These are phyloP conservation scores for Acanthurus leucopareius DNA, from an alignment of 2,797 vertebrate genomes.

Conservation along the genomic window DNA sequence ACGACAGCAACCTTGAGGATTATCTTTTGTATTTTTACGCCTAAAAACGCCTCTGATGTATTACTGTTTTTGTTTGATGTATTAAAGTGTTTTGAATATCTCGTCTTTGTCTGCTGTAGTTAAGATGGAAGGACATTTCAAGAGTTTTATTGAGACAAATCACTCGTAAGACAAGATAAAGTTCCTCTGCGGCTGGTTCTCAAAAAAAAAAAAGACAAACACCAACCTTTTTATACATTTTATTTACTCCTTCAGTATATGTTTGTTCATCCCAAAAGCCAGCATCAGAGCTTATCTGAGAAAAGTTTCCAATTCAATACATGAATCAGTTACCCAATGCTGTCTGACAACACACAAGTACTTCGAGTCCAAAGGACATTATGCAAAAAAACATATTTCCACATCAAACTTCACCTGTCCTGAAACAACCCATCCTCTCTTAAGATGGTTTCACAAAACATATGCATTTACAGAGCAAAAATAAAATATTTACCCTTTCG, in stretches of 20 bases:
- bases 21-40: slow-evolving; percentile 67
- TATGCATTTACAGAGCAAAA: slow-evolving; percentile 69
- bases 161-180: not conserved
- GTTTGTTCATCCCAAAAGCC: slow-evolving; percentile 67
- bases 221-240: slow-evolving; percentile 59
- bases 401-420: slow-evolving; percentile 45
- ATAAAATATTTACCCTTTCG: slow-evolving; percentile 64
- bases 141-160: not conserved
- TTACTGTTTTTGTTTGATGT: slow-evolving; percentile 78
- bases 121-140: not conserved
- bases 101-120: slow-evolving; percentile 14
- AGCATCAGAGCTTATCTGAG: slow-evolving; percentile 59
- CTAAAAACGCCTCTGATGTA: slow-evolving; percentile 71
- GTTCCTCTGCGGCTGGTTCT: too few relatives aligned
- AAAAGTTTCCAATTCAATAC: slow-evolving; percentile 69
- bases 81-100: slow-evolving; percentile 83
- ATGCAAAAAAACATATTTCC: slow-evolving; percentile 25
- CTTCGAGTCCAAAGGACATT: slow-evolving; percentile 70
- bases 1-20: slow-evolving; percentile 13
- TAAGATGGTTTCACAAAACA: slow-evolving; percentile 58
- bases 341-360: slow-evolving; percentile 56
- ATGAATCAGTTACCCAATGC: slow-evolving; percentile 61
- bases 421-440: slow-evolving; percentile 32
- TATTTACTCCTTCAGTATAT: slow-evolving; percentile 80
- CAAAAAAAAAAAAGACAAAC: slow-evolving; percentile 49